A percentile compares a stretch with the other conserved stretches of the same genome.
Evolutionary conservation across 2,797 vertebrate species (phyloP).

Genomic region (Acrossocheilus wenchowensis): DNA sequence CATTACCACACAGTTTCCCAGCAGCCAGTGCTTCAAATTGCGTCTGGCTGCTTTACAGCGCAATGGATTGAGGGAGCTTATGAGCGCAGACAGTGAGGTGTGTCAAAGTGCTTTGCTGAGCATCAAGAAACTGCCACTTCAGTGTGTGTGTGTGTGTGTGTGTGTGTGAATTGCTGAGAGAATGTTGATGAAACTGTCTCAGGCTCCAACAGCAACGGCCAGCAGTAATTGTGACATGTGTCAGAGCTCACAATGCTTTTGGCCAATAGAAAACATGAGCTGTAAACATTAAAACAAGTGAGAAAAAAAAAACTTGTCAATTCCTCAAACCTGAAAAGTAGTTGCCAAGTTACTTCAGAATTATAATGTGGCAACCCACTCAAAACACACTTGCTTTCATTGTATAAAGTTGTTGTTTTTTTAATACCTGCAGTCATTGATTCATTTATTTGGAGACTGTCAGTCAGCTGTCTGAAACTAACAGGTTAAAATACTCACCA

Average conservation of each 20-base stretch:
- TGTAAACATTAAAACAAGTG: conserved; percentile 8
- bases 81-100: conserved; percentile 42
- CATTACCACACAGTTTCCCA: conserved; percentile 58
- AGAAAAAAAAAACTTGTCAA: not conserved
- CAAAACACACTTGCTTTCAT: conserved; percentile 5
- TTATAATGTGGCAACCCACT: not conserved
- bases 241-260: conserved; percentile 41
- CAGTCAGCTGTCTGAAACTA: conserved; percentile 9
- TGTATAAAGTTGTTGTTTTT: not conserved
- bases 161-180: conserved; percentile 18
- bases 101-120: conserved; percentile 46
- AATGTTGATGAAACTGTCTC: conserved; percentile 34
- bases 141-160: conserved; percentile 42
- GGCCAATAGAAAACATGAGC: conserved; percentile 15
- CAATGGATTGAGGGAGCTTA: conserved; percentile 45
- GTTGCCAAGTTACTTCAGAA: not conserved
- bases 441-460: conserved; percentile 25
- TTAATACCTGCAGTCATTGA: not conserved
- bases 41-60: conserved; percentile 51
- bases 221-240: conserved; percentile 52
- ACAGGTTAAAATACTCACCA: conserved; percentile 3
- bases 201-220: conserved; percentile 23
- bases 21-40: conserved; percentile 51
- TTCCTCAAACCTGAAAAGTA: conserved; percentile 46
- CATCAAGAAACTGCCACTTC: conserved; percentile 31